Evolutionary conservation across 2,888 invertebrate species (phyloP), one percentile per base, ranked within the genome.

Genomic region (Tetropium fuscum): DNA sequence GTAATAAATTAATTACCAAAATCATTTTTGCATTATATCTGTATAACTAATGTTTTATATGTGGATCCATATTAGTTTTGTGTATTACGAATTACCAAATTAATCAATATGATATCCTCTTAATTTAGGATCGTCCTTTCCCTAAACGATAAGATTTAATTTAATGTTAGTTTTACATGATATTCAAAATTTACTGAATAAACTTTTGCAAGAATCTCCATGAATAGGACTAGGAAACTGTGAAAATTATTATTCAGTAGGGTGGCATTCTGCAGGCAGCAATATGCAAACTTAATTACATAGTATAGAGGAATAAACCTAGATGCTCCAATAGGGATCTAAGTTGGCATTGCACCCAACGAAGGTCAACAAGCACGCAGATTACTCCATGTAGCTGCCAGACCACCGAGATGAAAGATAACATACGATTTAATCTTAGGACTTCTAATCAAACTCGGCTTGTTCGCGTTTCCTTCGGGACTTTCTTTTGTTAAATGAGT

Each of bases 301-400:
- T 43, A 32, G 25, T 25, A 16, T 25, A 34, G 25, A 43, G 32
- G 43, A 59, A 58, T 45, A 58, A 49, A 43, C 53, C 47, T 49
- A 43, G 43, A 54, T 54, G 34, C 22, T 43, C 36, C 54, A 36
- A 45, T 19, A 27, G 30, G 59, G 43, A 36, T 36, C 25, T 15
- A 10, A 57, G 44, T 41, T 19, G 19, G 27, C 48, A 6, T 7
- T 25, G 51, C 15, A 51, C 18, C 22, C 59, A 53, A 56, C 55
- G 47, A 47, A 27, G 65, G 65, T 60, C 62, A 61, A 60, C 55
- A 60, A 63, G 60, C 62, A 59, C 53, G 38, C 58, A 56, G 58
- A 64, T 58, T 66, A 58, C 53, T 57, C 48, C 59, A 45, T 63
- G 54, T 61, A 59, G 56, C 48, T 60, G 63, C 55, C 58, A 63